Percentiles rank a stretch among this genome's conserved stretches.
Evolutionary conservation across 2,797 vertebrate species (phyloP).

Genomic region (Pristis pectinata): DNA sequence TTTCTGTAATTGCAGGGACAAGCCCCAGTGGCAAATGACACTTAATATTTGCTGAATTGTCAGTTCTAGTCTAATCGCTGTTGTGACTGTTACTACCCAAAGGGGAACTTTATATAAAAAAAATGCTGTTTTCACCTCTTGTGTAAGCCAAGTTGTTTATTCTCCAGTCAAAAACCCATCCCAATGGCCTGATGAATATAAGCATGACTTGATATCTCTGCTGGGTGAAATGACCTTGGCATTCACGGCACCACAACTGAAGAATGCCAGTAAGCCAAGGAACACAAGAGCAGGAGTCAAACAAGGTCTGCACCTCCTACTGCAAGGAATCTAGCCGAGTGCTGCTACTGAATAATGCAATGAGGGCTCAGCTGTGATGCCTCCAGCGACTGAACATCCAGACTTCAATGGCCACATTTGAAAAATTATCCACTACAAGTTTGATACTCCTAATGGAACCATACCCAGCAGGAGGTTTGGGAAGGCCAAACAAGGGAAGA

Average conservation of each 20-base stretch:
- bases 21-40: conserved; percentile 1
- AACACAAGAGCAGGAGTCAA: not conserved
- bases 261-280: not conserved
- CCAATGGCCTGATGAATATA: not conserved
- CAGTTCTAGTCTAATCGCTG: not conserved
- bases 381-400: not conserved
- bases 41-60: conserved; percentile 17
- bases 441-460: not conserved
- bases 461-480: not conserved
- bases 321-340: not conserved
- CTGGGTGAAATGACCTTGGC: not conserved
- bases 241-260: too few species aligned
- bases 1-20: conserved; percentile 23
- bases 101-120: not conserved
- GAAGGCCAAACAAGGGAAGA: too few species aligned
- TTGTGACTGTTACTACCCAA: not conserved
- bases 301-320: too few species aligned
- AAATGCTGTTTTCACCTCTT: not conserved
- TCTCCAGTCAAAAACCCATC: not conserved
- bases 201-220: not conserved
- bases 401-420: not conserved
- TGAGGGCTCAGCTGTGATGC: not conserved
- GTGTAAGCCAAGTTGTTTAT: not conserved
- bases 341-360: not conserved
- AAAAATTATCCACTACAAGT: not conserved